Conservation (phyloP, 1,140 invertebrate genomes). For the Drosophila fuyamai region DNA sequence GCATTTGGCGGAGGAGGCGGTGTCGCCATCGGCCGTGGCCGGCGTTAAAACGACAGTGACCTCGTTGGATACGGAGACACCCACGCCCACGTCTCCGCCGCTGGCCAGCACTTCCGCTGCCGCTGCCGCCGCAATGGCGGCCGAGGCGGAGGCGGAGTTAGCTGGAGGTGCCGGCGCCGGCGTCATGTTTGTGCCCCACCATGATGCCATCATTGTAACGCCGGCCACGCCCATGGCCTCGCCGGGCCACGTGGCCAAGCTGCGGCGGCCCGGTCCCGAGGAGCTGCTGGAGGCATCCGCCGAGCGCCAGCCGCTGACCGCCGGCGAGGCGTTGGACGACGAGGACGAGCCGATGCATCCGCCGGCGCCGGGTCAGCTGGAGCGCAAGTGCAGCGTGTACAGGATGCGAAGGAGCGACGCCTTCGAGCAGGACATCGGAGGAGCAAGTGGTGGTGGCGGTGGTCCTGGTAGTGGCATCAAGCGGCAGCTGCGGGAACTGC, state of each 20-base stretch:
- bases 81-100: conserved; percentile 47
- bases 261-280: conserved; percentile 55
- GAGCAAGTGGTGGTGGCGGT: no score
- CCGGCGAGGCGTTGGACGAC: conserved; percentile 52
- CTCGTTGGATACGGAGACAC: conserved; percentile 58
- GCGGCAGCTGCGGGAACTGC: conserved; percentile 75
- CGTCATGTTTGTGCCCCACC: conserved; percentile 64
- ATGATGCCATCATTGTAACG: conserved; percentile 84
- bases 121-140: conserved; percentile 49
- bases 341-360: conserved; percentile 71
- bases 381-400: conserved; percentile 84
- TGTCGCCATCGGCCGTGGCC: conserved; percentile 74
- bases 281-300: conserved; percentile 53
- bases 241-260: conserved; percentile 74
- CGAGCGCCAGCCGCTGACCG: conserved; percentile 66
- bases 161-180: conserved; percentile 52
- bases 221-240: conserved; percentile 84
- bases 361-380: conserved; percentile 61
- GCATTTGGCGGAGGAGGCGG: conserved; percentile 68
- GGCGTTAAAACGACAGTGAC: conserved; percentile 74
- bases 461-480: conserved; percentile 38
- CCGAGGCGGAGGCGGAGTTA: conserved; percentile 53
- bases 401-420: conserved; percentile 79
- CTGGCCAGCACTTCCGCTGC: conserved; percentile 67
- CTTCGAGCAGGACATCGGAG: conserved; percentile 52